phyloP scores from a whole-genome alignment of 2,113 vertebrate genomes.

The Xerus inauris region DNA sequence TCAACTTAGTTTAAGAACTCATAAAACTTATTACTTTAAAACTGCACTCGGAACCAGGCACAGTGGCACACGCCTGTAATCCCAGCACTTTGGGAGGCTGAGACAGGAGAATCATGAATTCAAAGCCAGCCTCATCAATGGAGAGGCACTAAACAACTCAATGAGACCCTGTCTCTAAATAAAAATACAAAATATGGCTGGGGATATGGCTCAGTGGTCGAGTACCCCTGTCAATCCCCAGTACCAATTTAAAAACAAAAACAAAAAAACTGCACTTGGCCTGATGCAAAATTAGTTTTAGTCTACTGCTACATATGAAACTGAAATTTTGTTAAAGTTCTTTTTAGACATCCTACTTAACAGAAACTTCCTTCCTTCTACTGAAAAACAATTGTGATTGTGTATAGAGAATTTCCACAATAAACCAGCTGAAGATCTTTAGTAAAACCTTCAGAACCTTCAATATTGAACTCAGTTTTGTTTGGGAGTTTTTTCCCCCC shows the following conservation, averaged over 20 bases:
- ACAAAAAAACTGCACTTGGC: neutral
- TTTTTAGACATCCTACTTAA: neutral
- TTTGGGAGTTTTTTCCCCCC: no score
- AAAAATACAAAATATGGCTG: no score
- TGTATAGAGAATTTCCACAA: neutral
- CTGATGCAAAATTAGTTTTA: neutral
- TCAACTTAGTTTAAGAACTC: neutral
- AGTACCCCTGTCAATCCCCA: no score
- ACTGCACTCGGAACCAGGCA: neutral
- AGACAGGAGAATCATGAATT: no score
- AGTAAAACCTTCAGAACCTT: neutral
- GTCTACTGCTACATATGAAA: neutral
- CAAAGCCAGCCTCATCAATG: no score
- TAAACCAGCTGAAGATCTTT: neutral
- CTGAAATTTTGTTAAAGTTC: neutral
- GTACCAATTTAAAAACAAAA: no score
- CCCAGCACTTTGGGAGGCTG: no score
- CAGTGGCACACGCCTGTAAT: no score
- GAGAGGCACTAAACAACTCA: no score
- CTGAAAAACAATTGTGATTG: neutral
- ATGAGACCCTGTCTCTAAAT: no score
- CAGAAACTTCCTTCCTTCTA: neutral
- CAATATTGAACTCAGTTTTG: no score
- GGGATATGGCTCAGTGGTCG: no score
- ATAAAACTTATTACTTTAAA: slow-evolving; percentile 7